Evolutionary conservation across 92 coral and sea anemone species (phyloP).

Genomic region (Galaxea fascicularis): DNA sequence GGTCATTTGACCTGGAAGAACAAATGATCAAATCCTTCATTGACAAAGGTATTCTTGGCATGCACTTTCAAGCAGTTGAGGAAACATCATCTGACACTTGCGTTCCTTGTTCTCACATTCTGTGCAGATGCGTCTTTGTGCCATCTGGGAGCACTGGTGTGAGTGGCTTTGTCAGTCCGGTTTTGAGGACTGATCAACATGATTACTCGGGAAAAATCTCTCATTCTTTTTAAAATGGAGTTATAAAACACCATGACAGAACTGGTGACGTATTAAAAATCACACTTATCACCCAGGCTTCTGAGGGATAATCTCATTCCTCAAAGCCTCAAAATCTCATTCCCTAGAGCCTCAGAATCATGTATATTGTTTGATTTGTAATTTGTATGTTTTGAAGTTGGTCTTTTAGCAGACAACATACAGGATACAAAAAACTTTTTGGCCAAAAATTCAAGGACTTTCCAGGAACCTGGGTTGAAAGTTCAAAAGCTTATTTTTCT

Average conservation of each 20-base stretch:
- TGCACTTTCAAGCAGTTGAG: slow-evolving; percentile 4
- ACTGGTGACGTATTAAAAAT: slow-evolving; percentile 1
- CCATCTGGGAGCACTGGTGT: background rate
- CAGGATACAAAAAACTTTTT: too few species aligned
- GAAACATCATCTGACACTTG: background rate
- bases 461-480: too few species aligned
- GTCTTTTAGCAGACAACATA: too few species aligned
- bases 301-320: slow-evolving; percentile 3
- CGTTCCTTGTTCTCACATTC: background rate
- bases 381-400: too few species aligned
- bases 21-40: background rate
- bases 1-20: background rate
- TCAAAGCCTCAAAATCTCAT: background rate
- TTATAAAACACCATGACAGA: slow-evolving; percentile 4
- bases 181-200: background rate
- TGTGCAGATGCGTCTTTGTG: background rate
- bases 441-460: too few species aligned
- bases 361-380: too few species aligned
- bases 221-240: background rate
- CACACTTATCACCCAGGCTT: slow-evolving; percentile 7
- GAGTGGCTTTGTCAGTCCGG: slow-evolving; percentile 13
- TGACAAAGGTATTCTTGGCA: background rate
- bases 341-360: too few species aligned
- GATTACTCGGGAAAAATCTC: background rate
- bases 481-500: too few species aligned